Base-by-base conservation (phyloP, 2,888 invertebrate genomes). In the Lottia scabra region DNA sequence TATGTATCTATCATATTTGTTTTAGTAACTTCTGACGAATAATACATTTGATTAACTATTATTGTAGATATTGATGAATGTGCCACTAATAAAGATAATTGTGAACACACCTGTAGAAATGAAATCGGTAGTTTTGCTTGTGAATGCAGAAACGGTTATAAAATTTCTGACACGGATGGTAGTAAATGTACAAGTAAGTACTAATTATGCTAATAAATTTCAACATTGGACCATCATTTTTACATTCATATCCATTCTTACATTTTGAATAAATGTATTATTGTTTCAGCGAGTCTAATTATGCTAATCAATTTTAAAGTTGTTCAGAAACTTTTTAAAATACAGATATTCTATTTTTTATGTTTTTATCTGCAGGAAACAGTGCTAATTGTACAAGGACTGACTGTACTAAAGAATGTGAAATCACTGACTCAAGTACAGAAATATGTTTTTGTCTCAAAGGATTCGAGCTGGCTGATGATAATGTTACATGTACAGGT, bases 21-120 rank as follows among this genome's bases (percentile, higher is more conserved):
- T 38, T 4, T 5, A 4, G 10, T 38, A 38, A 38, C 38, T 4
- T 5, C 5, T 38, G 38, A 6, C 8, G 8, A 38, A 38, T 38
- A 38, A 38, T 38, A 38, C 10, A 38, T 38, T 38, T 2, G 10
- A 38, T 38, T 4, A 38, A 38, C 38, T 38, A 10, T 8, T 67
- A 12, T 63, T 64, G 3, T 27, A 73, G 73, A 73, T 70, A 65
- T 73, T 46, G 70, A 73, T 27, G 73, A 73, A 19, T 73, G 73
- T 63, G 48, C 16, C n/a, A 67, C 43, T 15, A 63, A 38, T 10
- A 69, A 66, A n/a, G 56, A 69, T 65, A 66, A 65, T 26, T 73
- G 73, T 46, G 44, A 65, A 30, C 65, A 67, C n/a, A 26, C 26
- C 26, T 73, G 73, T 65, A 56, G 64, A 30, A 73, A 73, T 65